Conservation (phyloP, 1,140 invertebrate species). For the Apis dorsata region DNA sequence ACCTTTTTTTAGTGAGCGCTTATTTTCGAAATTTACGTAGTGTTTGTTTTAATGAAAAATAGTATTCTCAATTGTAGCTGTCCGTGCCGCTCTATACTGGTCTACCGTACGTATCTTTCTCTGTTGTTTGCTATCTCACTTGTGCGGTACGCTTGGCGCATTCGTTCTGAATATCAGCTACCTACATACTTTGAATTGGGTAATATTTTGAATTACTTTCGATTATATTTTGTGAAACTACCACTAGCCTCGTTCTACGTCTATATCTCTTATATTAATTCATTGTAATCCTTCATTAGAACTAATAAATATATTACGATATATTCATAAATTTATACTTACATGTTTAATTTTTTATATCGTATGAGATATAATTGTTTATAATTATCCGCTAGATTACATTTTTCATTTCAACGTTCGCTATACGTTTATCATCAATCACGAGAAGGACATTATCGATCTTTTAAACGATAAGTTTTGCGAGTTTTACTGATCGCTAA, state of each 20-base stretch:
- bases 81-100: constrained; percentile 50
- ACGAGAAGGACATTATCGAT: neutral
- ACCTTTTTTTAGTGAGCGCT: constrained; percentile 3
- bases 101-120: constrained; percentile 36
- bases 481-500: neutral
- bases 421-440: neutral
- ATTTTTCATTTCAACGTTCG: constrained; percentile 1
- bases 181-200: constrained; percentile 22
- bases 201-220: constrained; percentile 38
- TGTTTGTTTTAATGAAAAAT: constrained; percentile 52
- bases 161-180: constrained; percentile 35
- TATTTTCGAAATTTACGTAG: constrained; percentile 44
- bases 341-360: neutral
- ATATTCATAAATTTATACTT: too few relatives aligned
- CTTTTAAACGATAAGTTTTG: neutral
- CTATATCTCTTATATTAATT: neutral
- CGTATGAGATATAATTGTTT: neutral
- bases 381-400: neutral
- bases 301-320: neutral
- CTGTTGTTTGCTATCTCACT: constrained; percentile 23
- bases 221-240: neutral
- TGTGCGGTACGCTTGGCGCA: constrained; percentile 34
- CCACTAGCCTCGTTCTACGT: too few relatives aligned
- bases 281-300: neutral
- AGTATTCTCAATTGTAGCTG: constrained; percentile 47